Base-by-base conservation (phyloP, 2,113 vertebrate species). In the Chascanopsetta lugubris region DNA sequence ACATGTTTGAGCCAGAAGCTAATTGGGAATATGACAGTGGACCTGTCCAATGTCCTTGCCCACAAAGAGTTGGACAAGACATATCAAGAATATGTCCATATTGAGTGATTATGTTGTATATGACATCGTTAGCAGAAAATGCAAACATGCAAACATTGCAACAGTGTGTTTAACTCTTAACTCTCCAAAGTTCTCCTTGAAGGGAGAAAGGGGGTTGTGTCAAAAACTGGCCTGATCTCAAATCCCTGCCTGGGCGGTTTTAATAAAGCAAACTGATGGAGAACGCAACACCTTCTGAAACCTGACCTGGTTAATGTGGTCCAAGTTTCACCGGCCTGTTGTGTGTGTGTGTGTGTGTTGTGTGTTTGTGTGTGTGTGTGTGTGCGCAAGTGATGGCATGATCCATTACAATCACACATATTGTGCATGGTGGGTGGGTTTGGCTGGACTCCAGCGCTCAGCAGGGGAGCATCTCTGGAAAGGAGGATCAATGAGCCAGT, bases 401-500 rank as follows among this genome's bases (percentile, higher is more conserved):
- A 72, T 76, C 55, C n/a, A 63, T 83, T 75, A 70, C 67, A 55
- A 38, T 77, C 43, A 34, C 61, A 69, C 57, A 48, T 29, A 38
- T 30, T 21, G 20, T 54, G 63, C 42, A 0, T 25, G 0, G 72
- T 64, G 63, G 75, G 62, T 78, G 77, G 61, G 50, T 70, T 78
- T 85, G 77, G 83, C 67, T 4, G 8, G 34, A 45, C 64, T 79
- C 64, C 70, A 82, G 63, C 51, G 24, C 61, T 47, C 50, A 21
- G 42, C 72, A 27, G 72, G 69, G 74, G 72, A 64, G 25, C 21
- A 18, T 79, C 68, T 81, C 62, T 82, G 75, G 71, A 73, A 80
- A 80, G 62, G 47, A 86, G 58, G 69, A 89, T 88, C 86, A 88
- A 88, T 85, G 88, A 77, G 63, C 64, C 45, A 64, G 79, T 86